Conservation (phyloP, 2,113 vertebrate genomes). For the Leptodactylus fuscus region DNA sequence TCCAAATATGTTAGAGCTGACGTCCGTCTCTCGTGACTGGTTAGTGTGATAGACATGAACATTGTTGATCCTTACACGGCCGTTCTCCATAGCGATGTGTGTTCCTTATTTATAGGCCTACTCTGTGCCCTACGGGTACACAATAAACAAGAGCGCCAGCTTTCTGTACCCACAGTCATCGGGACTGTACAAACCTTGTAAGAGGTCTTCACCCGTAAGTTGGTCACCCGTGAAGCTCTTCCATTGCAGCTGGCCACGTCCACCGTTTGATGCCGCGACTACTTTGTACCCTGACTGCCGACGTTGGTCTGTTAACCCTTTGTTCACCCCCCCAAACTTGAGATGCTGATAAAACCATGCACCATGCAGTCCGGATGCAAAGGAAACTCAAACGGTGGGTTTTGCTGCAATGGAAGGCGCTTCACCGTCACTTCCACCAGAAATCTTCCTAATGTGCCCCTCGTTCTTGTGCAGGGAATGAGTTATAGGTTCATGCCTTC, state of each 20-base stretch:
- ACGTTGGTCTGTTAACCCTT: neutral
- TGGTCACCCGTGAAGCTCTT: constrained; percentile 61
- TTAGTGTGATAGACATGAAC: neutral
- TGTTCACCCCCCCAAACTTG: neutral
- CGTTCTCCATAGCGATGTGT: constrained; percentile 68
- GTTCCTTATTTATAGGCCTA: constrained; percentile 75
- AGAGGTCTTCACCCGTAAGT: constrained; percentile 76
- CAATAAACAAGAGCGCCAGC: constrained; percentile 74
- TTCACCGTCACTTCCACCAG: constrained; percentile 54
- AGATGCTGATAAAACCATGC: neutral
- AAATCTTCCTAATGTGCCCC: constrained; percentile 11
- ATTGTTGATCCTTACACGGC: constrained; percentile 26
- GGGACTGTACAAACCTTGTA: constrained; percentile 72
- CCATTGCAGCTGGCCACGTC: constrained; percentile 62
- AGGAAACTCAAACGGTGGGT: constrained; percentile 8
- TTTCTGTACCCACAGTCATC: constrained; percentile 70
- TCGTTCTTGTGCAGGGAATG: no score
- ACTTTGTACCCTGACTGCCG: constrained; percentile 31
- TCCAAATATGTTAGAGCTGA: no score
- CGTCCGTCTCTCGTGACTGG: neutral
- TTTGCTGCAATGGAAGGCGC: neutral
- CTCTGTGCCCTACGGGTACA: constrained; percentile 74
- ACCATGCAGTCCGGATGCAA: neutral
- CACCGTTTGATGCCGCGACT: constrained; percentile 51
- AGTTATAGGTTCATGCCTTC: no score